Base-by-base conservation (phyloP, 1,140 invertebrate genomes). In the Scylla paramamosain region DNA sequence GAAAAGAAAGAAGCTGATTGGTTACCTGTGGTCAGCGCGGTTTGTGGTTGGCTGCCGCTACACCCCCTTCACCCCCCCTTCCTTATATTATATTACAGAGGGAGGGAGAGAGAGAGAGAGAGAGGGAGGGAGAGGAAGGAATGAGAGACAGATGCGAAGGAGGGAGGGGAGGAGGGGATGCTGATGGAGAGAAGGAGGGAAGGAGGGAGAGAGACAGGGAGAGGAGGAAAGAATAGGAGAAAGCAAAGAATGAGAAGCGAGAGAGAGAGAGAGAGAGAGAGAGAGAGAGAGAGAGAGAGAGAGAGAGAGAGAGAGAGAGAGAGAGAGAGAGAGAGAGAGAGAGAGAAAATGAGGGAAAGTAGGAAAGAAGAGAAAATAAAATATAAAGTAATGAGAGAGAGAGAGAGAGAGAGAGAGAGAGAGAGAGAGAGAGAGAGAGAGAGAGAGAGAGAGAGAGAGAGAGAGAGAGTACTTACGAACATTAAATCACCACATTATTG, bases 381-480 rank as follows among this genome's bases (percentile, higher is more conserved):
- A 20, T 12, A 88, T 14, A 45, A 29, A 88, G 83, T 29, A 29
- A 32, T 10, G 7, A 16, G 6, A 88, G 31, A 20, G 87, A 88
- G 87, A 32, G 87, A 88, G 87, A 32, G 87, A 31, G 87, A n/a
- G 87, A 32, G 87, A n/a, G 87, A 32, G 39, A n/a, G 87, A 89
- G 87, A 45, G 32, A 32, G 87, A 45, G 32, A 89, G 83, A 39
- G 87, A 45, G 87, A 89, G 87, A 45, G 87, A 89, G 32, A 45
- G 87, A 89, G 32, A 45, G 87, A 89, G 32, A 45, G 29, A 89
- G 32, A 45, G 87, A 89, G 32, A 45, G 32, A 59, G 52, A 59
- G 52, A 59, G 52, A 59, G 52, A 59, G 52, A 59, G 52, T 12
- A 59, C 52, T 59, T 20, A 59, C 10, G 10, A 20, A 14, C 10